These are phyloP conservation scores for Pholis gunnellus DNA, from an alignment of 2,113 vertebrate species.

Conservation along the genomic window DNA sequence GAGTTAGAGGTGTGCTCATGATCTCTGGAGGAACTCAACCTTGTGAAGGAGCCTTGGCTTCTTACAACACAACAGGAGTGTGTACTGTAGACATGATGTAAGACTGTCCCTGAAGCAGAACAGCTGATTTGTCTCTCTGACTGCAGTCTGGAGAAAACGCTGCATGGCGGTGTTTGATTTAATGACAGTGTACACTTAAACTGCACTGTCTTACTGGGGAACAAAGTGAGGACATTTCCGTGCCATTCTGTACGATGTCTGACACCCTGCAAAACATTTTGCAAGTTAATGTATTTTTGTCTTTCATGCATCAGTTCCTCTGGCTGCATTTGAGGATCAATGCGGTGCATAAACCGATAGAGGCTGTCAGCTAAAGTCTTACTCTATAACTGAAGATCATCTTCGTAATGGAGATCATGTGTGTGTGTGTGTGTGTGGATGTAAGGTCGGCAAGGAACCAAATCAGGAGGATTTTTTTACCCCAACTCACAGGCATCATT, in stretches of 20 bases:
- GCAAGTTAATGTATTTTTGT: background rate
- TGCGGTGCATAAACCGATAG: background rate
- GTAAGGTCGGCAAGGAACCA: background rate
- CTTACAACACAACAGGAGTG: conserved; percentile 7
- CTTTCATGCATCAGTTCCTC: background rate
- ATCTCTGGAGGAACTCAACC: background rate
- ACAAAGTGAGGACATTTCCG: background rate
- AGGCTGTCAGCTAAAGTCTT: background rate
- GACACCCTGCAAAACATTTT: background rate
- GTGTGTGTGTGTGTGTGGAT: background rate
- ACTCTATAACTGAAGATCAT: background rate
- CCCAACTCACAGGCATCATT: background rate
- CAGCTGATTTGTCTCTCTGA: background rate
- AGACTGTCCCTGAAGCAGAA: conserved; percentile 13
- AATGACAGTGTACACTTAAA: background rate
- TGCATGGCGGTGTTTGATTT: conserved; percentile 18
- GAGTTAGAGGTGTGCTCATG: conserved; percentile 59
- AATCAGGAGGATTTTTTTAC: background rate
- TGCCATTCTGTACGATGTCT: background rate
- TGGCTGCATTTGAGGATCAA: conserved; percentile 11
- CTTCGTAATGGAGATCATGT: background rate
- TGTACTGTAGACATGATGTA: conserved; percentile 37
- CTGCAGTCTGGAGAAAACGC: conserved; percentile 21
- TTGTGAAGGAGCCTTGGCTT: conserved; percentile 15
- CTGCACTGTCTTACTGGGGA: conserved; percentile 6